Conservation (phyloP, 2,797 vertebrate species). For the Sebastes trivittatus region DNA sequence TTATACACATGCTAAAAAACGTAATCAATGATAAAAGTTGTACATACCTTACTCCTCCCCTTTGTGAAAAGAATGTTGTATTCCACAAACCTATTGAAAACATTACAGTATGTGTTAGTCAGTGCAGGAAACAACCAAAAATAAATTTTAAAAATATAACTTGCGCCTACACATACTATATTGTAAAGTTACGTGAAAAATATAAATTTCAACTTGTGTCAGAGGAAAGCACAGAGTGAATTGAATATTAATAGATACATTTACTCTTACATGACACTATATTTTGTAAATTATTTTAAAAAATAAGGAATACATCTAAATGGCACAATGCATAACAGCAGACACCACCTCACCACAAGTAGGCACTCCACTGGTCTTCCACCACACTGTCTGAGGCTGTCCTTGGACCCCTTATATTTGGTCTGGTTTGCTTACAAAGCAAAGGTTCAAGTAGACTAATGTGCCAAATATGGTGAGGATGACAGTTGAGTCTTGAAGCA, state of each 20-base stretch:
- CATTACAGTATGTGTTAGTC: background rate
- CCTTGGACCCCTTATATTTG: conserved; percentile 61
- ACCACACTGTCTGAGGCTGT: conserved; percentile 43
- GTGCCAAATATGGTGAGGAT: conserved; percentile 49
- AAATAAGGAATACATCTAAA: background rate
- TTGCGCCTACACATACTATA: background rate
- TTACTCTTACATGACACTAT: background rate
- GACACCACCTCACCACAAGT: conserved; percentile 59
- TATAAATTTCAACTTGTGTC: background rate
- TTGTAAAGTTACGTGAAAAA: background rate
- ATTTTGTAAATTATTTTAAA: background rate
- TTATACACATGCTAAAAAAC: background rate
- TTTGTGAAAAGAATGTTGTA: conserved; percentile 18
- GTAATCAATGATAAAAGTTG: background rate
- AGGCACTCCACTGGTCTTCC: conserved; percentile 43
- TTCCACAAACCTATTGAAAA: conserved; percentile 48
- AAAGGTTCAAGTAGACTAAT: conserved; percentile 44
- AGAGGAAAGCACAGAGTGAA: background rate
- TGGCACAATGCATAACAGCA: background rate
- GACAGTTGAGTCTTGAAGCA: conserved; percentile 32
- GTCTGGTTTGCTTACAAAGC: conserved; percentile 60
- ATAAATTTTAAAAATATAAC: background rate
- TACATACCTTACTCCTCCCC: conserved; percentile 39
- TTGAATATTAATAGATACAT: background rate
- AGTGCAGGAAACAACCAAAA: background rate